phyloP scores from a whole-genome alignment of 2,888 invertebrate genomes.

The Lottia gigantea region DNA sequence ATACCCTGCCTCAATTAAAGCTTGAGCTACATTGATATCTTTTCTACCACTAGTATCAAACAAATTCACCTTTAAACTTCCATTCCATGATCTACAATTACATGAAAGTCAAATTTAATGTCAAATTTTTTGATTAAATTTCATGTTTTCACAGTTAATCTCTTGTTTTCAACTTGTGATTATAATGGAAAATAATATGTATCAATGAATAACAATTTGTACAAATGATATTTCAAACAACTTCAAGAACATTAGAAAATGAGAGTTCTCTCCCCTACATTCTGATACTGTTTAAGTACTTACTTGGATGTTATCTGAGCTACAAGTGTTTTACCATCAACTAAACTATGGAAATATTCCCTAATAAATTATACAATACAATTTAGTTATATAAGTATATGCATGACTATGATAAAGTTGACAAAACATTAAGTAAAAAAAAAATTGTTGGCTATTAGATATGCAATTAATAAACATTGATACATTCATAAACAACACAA shows the following conservation, averaged over 20 bases:
- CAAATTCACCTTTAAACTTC: conserved; percentile 44
- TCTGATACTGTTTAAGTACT: not conserved
- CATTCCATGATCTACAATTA: conserved; percentile 41
- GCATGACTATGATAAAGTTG: too few relatives aligned
- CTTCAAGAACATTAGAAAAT: not conserved
- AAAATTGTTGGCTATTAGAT: too few relatives aligned
- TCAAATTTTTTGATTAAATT: too few relatives aligned
- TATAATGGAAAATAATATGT: too few relatives aligned
- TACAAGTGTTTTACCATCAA: conserved; percentile 69
- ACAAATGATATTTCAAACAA: not conserved
- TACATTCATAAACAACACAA: too few relatives aligned
- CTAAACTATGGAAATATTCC: conserved; percentile 79
- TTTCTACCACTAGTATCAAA: conserved; percentile 43
- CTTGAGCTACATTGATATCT: conserved; percentile 75
- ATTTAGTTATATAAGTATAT: too few relatives aligned
- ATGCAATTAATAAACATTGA: too few relatives aligned
- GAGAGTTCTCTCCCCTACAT: too few relatives aligned
- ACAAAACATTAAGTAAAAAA: too few relatives aligned
- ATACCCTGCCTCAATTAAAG: conserved; percentile 74
- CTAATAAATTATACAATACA: conserved; percentile 78
- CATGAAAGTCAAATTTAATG: not conserved
- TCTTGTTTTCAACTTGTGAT: too few relatives aligned
- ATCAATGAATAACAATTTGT: not conserved
- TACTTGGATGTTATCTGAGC: conserved; percentile 50
- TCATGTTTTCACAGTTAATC: too few relatives aligned